Percentiles rank a stretch among this genome's conserved stretches.
phyloP scores from a whole-genome alignment of 30 jellyfish, hydroid and myxozoan species.

The Pseudorhiza aurosa region DNA sequence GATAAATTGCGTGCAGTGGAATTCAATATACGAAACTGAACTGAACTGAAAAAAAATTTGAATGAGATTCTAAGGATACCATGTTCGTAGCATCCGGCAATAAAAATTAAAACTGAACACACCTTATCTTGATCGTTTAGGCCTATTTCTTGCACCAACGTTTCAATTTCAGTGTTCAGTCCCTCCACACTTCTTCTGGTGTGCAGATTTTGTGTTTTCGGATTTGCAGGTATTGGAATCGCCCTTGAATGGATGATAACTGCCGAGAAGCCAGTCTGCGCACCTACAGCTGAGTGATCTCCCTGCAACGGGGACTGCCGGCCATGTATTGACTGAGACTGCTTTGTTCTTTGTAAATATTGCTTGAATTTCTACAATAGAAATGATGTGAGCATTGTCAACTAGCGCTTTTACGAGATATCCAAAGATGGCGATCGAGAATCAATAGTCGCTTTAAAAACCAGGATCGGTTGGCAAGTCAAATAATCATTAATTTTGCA shows the following conservation, averaged over 20 bases:
- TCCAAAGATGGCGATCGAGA: too few relatives aligned
- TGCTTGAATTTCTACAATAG: conserved; percentile 84
- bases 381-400: too few relatives aligned
- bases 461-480: too few relatives aligned
- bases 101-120: neutral
- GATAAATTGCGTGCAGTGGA: too few relatives aligned
- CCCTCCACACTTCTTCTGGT: conserved; percentile 99
- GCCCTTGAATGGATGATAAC: conserved; percentile 84
- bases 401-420: too few relatives aligned
- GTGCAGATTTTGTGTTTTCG: conserved; percentile 85
- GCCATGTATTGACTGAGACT: conserved; percentile 82
- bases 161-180: conserved; percentile 89
- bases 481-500: too few relatives aligned
- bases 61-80: too few relatives aligned
- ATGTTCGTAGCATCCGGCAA: too few relatives aligned
- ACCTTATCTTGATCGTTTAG: conserved; percentile 69
- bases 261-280: conserved; percentile 59
- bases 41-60: too few relatives aligned
- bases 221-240: conserved; percentile 88
- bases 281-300: conserved; percentile 90
- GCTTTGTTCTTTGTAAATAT: conserved; percentile 88
- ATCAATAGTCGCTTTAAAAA: too few relatives aligned
- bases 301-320: conserved; percentile 98
- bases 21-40: too few relatives aligned
- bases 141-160: conserved; percentile 84